phyloP scores from a whole-genome alignment of 2,113 vertebrate genomes.

The Varanus komodoensis region DNA sequence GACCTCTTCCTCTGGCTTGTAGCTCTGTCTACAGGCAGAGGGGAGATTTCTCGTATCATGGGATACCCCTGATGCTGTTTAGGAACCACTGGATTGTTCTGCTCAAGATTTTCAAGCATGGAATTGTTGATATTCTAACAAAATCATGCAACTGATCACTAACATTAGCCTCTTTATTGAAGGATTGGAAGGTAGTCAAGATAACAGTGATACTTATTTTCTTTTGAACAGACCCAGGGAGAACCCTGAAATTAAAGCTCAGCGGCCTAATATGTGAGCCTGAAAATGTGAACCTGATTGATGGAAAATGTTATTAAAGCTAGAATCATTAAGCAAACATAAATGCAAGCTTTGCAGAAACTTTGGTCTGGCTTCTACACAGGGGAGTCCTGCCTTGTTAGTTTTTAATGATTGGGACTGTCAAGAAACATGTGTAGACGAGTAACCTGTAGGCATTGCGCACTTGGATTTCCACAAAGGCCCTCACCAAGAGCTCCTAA shows the following conservation, averaged over 20 bases:
- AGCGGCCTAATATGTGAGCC: background rate
- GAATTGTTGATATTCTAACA: no score
- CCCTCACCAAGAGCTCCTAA: background rate
- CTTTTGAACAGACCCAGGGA: background rate
- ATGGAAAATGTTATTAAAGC: background rate
- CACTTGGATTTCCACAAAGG: background rate
- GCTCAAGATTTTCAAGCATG: no score
- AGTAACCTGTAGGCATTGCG: background rate
- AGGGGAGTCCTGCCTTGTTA: background rate
- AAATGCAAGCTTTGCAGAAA: background rate
- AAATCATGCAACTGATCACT: background rate
- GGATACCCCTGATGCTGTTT: no score
- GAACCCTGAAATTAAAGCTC: background rate
- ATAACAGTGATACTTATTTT: background rate
- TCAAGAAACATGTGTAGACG: no score
- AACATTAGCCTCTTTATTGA: background rate
- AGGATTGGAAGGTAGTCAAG: background rate
- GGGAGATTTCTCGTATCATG: no score
- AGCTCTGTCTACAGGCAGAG: no score
- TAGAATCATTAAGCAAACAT: background rate
- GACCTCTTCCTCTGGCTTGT: no score
- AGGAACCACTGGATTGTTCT: no score
- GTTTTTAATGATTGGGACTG: background rate
- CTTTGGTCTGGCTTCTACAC: background rate
- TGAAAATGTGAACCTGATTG: background rate